A percentile compares a stretch with the other conserved stretches of the same genome.
These are phyloP conservation scores for Synergus umbraculus DNA, from an alignment of 2,888 invertebrate genomes.

Conservation along the genomic window DNA sequence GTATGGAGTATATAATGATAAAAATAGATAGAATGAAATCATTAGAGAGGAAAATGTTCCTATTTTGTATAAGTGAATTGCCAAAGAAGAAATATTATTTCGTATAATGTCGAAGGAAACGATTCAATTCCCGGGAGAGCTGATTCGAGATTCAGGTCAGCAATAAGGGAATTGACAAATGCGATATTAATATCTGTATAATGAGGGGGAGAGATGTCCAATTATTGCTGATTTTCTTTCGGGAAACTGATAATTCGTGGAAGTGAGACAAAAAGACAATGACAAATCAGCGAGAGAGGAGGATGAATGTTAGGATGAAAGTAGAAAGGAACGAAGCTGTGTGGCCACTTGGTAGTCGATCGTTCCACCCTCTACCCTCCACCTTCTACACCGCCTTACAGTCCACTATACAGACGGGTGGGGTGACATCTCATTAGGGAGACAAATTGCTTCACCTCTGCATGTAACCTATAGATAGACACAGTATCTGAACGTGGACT, in stretches of 20 bases:
- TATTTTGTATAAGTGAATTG: not conserved
- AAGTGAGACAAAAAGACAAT: conserved; percentile 42
- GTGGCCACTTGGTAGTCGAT: conserved; percentile 57
- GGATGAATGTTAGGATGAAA: conserved; percentile 54
- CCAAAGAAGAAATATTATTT: not conserved
- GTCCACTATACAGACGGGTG: conserved; percentile 65
- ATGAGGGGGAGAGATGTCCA: conserved; percentile 16
- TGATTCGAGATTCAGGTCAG: conserved; percentile 18
- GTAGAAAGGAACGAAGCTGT: conserved; percentile 49
- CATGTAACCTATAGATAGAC: conserved; percentile 31
- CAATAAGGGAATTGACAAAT: conserved; percentile 24
- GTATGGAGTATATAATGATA: too few species aligned
- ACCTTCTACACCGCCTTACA: conserved; percentile 54
- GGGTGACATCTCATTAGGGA: conserved; percentile 77
- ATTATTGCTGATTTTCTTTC: conserved; percentile 16
- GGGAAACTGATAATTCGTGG: not conserved
- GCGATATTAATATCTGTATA: conserved; percentile 25
- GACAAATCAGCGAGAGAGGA: conserved; percentile 49
- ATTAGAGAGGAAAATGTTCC: not conserved
- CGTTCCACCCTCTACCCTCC: conserved; percentile 48
- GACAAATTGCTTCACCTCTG: conserved; percentile 76
- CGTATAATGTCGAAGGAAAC: not conserved
- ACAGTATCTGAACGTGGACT: not conserved
- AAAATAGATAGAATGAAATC: too few species aligned
- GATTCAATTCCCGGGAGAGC: conserved; percentile 11